phyloP scores from a whole-genome alignment of 2,113 vertebrate species.

The Elachura formosa region DNA sequence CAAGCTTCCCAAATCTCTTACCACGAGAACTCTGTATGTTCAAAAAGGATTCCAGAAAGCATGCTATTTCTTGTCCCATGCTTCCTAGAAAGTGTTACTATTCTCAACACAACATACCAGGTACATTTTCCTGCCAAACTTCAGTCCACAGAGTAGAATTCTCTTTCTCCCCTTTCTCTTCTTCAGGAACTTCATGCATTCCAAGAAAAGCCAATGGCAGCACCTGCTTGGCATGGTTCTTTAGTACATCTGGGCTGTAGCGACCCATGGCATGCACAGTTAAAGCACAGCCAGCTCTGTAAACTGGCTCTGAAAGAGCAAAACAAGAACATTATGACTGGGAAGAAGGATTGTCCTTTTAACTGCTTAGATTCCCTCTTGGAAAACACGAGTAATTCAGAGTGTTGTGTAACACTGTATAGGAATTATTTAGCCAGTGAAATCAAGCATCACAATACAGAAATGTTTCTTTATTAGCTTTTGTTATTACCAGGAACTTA shows the following conservation, averaged over 20 bases:
- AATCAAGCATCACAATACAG: background rate
- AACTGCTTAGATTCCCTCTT: background rate
- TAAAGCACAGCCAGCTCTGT: constrained; percentile 85
- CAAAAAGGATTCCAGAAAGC: background rate
- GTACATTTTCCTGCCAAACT: constrained; percentile 98
- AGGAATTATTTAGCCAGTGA: background rate
- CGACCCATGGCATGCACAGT: constrained; percentile 90
- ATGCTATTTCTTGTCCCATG: background rate
- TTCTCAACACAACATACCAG: constrained; percentile 71
- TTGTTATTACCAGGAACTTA: background rate
- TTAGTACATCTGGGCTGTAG: constrained; percentile 93
- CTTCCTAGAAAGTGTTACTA: background rate
- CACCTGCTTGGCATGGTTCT: constrained; percentile 85
- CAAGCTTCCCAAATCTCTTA: background rate
- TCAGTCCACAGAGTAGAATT: constrained; percentile 87
- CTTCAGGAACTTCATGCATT: constrained; percentile 91
- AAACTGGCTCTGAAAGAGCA: constrained; percentile 78
- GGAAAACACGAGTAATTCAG: background rate
- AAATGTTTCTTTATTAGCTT: background rate
- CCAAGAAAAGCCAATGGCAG: constrained; percentile 94
- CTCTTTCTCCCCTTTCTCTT: constrained; percentile 86
- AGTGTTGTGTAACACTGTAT: background rate
- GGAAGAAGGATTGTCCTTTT: background rate
- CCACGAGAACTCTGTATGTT: background rate
- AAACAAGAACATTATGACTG: background rate